These are phyloP conservation scores for Tribolium madens DNA, from an alignment of 1,140 invertebrate genomes.

Conservation along the genomic window DNA sequence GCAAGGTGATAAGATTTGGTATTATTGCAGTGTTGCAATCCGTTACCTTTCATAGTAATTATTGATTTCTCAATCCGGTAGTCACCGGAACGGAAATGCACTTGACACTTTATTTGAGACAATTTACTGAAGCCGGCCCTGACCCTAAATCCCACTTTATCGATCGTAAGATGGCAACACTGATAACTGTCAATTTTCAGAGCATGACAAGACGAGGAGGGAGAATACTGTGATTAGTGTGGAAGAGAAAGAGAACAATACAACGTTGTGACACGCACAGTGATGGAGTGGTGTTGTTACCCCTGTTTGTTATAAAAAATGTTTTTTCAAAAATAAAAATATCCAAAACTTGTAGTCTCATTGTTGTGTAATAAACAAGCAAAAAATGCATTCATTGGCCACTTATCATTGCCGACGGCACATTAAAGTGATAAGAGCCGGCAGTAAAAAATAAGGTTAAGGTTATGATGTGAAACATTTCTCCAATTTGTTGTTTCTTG, in stretches of 20 bases:
- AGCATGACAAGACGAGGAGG: background rate
- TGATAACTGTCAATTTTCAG: slow-evolving; percentile 20
- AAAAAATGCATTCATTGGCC: background rate
- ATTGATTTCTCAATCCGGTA: slow-evolving; percentile 13
- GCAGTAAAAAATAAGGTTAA: background rate
- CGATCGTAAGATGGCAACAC: background rate
- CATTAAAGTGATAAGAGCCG: background rate
- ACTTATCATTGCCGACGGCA: background rate
- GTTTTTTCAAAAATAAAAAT: too few species aligned
- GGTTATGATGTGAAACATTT: background rate
- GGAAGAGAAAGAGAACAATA: slow-evolving; percentile 4
- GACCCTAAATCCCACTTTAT: slow-evolving; percentile 16
- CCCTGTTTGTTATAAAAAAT: background rate
- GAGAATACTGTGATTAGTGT: background rate
- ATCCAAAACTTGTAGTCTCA: too few species aligned
- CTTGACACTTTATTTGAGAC: slow-evolving; percentile 20
- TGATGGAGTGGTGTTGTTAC: background rate
- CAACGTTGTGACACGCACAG: background rate
- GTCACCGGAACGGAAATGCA: slow-evolving; percentile 25
- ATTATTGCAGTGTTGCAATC: background rate
- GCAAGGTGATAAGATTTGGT: slow-evolving; percentile 30
- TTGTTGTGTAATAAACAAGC: background rate
- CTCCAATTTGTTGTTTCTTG: background rate
- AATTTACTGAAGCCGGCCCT: slow-evolving; percentile 20
- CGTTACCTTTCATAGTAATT: slow-evolving; percentile 17